Base-by-base conservation (phyloP, 2,888 invertebrate genomes). In the Amiota minor region DNA sequence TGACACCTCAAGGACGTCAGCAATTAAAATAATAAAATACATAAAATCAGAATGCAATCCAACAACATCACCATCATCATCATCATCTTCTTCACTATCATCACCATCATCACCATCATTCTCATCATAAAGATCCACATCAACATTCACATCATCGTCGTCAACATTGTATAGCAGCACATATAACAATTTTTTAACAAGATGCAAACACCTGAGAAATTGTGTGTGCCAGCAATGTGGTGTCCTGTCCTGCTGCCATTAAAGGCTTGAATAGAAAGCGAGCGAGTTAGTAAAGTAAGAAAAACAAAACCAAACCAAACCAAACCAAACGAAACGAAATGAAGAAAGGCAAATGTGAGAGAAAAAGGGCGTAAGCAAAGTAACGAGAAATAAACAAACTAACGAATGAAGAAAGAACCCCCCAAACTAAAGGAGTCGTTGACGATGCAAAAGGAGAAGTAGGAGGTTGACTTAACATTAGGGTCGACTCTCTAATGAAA, bases 11-110 rank as follows among this genome's bases (percentile, higher is more conserved):
- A 80, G 80, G 80, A 72, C 77, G 76, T 76, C 74, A 70, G 76
- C 75, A 79, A 79, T 80, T 77, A 79, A 77, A 77, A 70, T 79
- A 79, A 81, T 79, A 80, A 81, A 80, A 79, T 72, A 72, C 76
- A 75, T 75, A 74, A 67, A 72, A 53, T 9, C 35, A 49, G 46
- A 35, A 68, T 20, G 76, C 77, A 73, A 72, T 70, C 75, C 76
- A 35, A 55, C 18, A 18, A 14, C n/a, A 9, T 56, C 18, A 62
- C 12, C 35, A n/a, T 35, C 20, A 62, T n/a, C 61, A 62, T 12
- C 35, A 12, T 11, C 61, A 62, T 20, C 61, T n/a, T n/a, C n/a
- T n/a, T n/a, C n/a, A 62, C 2, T 35, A 35, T 6, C 20, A 62
- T n/a, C 61, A 62, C 6, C 35, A 12, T 11, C 61, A 62, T 20